Conservation (phyloP, 2,888 invertebrate genomes). For the Phyllotreta striolata region DNA sequence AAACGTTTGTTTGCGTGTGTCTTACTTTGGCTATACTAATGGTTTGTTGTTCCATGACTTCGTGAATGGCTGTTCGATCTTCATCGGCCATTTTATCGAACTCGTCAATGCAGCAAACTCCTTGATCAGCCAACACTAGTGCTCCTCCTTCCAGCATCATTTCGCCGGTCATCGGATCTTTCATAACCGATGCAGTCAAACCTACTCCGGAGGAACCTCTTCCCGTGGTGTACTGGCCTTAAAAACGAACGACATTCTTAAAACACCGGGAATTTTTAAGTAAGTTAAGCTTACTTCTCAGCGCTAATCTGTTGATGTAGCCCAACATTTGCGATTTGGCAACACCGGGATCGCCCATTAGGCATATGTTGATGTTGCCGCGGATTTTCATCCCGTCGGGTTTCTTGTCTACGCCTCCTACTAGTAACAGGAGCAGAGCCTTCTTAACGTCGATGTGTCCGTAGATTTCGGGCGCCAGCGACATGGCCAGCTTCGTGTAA, state of each 20-base stretch:
- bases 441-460: conserved; percentile 99
- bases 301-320: conserved; percentile 93
- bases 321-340: conserved; percentile 97
- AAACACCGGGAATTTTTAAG: background rate
- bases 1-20: background rate
- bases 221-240: conserved; percentile 93
- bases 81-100: conserved; percentile 99
- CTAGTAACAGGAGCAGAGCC: conserved; percentile 88
- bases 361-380: conserved; percentile 94
- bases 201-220: conserved; percentile 98
- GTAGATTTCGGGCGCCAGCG: conserved; percentile 98
- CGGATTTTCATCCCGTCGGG: conserved; percentile 98
- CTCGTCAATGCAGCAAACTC: conserved; percentile 99
- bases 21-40: conserved; percentile 95
- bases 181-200: conserved; percentile 97
- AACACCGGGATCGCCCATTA: conserved; percentile 99
- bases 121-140: conserved; percentile 93
- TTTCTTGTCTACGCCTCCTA: conserved; percentile 86
- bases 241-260: conserved; percentile 22
- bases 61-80: conserved; percentile 95
- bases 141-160: conserved; percentile 98
- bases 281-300: conserved; percentile 70
- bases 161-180: conserved; percentile 96
- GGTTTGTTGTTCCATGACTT: conserved; percentile 99
- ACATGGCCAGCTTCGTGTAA: conserved; percentile 89